Conservation (phyloP, 2,113 vertebrate genomes). For the Scartelaos histophorus region DNA sequence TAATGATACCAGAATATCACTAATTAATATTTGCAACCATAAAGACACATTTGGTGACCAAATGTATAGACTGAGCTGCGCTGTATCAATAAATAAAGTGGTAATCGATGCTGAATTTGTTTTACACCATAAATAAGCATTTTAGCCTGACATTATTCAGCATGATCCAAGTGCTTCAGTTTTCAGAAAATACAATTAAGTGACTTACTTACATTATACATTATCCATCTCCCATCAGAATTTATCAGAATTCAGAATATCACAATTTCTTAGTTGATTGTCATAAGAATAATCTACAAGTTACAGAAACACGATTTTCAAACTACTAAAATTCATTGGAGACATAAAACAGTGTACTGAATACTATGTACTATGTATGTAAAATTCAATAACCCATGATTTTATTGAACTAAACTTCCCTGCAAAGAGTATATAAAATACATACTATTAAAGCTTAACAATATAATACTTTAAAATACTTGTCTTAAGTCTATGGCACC, state of each 20-base stretch:
- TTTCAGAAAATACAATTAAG: neutral
- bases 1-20: conserved; percentile 79
- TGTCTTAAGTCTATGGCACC: neutral
- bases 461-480: neutral
- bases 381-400: neutral
- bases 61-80: conserved; percentile 59
- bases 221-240: neutral
- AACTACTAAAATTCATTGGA: neutral
- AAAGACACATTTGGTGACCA: conserved; percentile 69
- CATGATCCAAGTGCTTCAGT: neutral
- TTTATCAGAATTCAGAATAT: too few relatives aligned
- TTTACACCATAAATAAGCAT: neutral
- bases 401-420: neutral
- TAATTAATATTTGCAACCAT: conserved; percentile 77
- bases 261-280: neutral
- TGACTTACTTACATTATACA: neutral
- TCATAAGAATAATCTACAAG: neutral
- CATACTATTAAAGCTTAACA: neutral
- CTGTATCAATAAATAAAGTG: conserved; percentile 50
- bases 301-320: neutral
- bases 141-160: neutral
- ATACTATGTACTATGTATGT: neutral
- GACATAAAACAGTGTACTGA: neutral
- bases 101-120: neutral
- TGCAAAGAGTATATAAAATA: neutral